Evolutionary conservation across 2,113 vertebrate species (phyloP).

Genomic region (Lepidothrix coronata): DNA sequence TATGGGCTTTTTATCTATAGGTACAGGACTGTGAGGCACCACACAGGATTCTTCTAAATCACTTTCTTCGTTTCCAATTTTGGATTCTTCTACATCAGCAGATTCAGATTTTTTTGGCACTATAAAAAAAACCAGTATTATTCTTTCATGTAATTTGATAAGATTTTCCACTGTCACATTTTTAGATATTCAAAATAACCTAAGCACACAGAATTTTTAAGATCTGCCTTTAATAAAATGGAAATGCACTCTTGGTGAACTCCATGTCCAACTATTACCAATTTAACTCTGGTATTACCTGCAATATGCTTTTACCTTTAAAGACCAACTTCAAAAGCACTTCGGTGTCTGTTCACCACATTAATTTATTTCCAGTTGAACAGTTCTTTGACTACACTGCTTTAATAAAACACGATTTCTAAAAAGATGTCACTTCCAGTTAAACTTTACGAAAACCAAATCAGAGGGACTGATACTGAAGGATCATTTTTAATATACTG

Average conservation of each 20-base stretch:
- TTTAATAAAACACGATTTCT: not conserved
- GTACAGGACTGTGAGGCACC: slow-evolving; percentile 83
- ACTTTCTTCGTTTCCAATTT: slow-evolving; percentile 91
- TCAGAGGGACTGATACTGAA: not conserved
- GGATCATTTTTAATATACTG: not conserved
- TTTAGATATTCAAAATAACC: not conserved
- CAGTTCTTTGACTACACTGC: not conserved
- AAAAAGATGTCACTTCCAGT: not conserved
- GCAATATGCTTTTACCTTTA: not conserved
- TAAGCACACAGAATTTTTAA: not conserved
- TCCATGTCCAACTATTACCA: not conserved
- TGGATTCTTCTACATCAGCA: slow-evolving; percentile 89
- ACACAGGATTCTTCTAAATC: slow-evolving; percentile 87
- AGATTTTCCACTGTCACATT: not conserved
- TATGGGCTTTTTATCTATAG: slow-evolving; percentile 86
- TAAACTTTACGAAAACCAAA: not conserved
- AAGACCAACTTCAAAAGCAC: not conserved
- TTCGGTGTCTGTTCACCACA: not conserved
- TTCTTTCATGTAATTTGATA: not conserved
- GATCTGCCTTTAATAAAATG: not conserved
- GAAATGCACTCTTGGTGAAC: not conserved
- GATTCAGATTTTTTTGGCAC: slow-evolving; percentile 92
- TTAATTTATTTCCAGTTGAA: not conserved
- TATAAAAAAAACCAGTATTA: slow-evolving; percentile 26
- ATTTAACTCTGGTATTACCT: not conserved